phyloP scores from a whole-genome alignment of 2,113 vertebrate genomes.

The Hypomesus transpacificus region DNA sequence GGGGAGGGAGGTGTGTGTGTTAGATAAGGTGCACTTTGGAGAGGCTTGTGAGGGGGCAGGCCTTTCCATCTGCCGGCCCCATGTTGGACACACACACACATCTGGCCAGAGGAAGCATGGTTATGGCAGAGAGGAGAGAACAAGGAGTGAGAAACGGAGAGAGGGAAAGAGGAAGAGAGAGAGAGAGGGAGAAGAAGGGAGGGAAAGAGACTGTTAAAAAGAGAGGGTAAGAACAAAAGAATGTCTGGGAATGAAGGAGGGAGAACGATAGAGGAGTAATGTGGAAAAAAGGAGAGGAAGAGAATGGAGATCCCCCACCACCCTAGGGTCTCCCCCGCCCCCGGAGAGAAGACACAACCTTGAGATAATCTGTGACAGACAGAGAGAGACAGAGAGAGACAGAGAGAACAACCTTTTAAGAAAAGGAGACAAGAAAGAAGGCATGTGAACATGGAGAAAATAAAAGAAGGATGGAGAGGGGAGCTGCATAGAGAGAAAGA shows the following conservation, averaged over 20 bases:
- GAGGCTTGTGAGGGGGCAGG: conserved; percentile 43
- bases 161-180: background rate
- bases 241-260: conserved; percentile 38
- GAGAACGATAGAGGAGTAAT: background rate
- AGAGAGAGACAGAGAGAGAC: background rate
- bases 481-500: background rate
- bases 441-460: background rate
- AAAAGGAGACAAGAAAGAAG: background rate
- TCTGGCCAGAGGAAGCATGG: conserved; percentile 29
- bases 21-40: conserved; percentile 58
- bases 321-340: background rate
- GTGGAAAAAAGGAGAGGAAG: background rate
- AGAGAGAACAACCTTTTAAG: background rate
- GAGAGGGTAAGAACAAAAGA: conserved; percentile 36
- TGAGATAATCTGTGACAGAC: conserved; percentile 54
- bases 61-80: background rate
- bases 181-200: conserved; percentile 27
- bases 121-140: conserved; percentile 36
- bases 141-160: conserved; percentile 22
- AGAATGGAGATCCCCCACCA: no score
- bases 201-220: conserved; percentile 38
- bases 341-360: conserved; percentile 46
- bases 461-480: background rate
- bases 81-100: conserved; percentile 8
- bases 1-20: conserved; percentile 31